Percentiles rank a stretch among this genome's conserved stretches.
These are phyloP conservation scores for Parauchenoglanis ngamensis DNA, from an alignment of 2,797 vertebrate genomes.

Conservation along the genomic window DNA sequence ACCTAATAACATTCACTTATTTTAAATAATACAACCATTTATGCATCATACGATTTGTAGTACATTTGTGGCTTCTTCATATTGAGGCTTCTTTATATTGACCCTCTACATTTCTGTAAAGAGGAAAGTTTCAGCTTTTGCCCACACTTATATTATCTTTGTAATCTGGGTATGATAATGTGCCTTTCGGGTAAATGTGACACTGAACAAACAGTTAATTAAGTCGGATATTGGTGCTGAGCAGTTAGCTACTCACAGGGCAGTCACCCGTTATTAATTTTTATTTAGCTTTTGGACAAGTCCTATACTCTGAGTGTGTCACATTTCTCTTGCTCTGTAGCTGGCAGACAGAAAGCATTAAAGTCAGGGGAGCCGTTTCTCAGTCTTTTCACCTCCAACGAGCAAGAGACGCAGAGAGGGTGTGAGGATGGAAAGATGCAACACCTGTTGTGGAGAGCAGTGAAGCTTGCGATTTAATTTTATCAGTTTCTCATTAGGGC, in stretches of 20 bases:
- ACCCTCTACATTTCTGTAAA: neutral
- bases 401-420: conserved; percentile 36
- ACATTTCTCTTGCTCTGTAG: conserved; percentile 21
- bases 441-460: conserved; percentile 91
- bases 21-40: neutral
- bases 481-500: conserved; percentile 92
- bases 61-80: neutral
- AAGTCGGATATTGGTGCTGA: conserved; percentile 27
- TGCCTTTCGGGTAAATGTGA: conserved; percentile 31
- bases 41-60: neutral
- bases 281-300: conserved; percentile 22
- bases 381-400: conserved; percentile 48
- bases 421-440: conserved; percentile 70
- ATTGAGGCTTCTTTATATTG: neutral
- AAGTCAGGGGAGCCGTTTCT: conserved; percentile 40
- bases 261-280: conserved; percentile 29
- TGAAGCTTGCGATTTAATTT: conserved; percentile 95
- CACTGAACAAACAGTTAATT: conserved; percentile 35
- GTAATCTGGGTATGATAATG: conserved; percentile 9
- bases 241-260: conserved; percentile 21
- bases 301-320: conserved; percentile 5
- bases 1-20: neutral
- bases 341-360: conserved; percentile 47
- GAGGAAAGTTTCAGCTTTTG: neutral
- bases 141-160: neutral